Percentiles rank a stretch among this genome's conserved stretches.
phyloP scores from a whole-genome alignment of 1,140 invertebrate species.

The Ephestia elutella region DNA sequence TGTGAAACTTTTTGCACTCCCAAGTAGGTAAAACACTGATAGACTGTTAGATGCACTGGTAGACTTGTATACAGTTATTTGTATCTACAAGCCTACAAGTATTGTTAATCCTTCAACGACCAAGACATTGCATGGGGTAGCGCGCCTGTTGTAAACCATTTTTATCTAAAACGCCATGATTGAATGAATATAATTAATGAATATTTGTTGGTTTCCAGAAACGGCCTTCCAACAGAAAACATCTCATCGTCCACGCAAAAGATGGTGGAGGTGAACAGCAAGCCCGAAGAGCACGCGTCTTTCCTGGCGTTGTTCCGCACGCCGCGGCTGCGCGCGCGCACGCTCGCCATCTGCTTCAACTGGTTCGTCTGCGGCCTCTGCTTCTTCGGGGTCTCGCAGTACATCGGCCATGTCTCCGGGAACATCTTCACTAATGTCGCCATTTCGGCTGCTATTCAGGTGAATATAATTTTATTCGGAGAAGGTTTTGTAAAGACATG shows the following conservation, averaged over 20 bases:
- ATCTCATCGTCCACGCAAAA: constrained; percentile 67
- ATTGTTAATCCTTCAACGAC: too few species aligned
- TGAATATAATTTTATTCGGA: constrained; percentile 34
- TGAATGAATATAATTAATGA: too few species aligned
- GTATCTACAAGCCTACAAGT: too few species aligned
- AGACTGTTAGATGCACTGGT: too few species aligned
- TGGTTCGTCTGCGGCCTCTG: constrained; percentile 85
- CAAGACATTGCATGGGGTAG: too few species aligned
- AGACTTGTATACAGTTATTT: too few species aligned
- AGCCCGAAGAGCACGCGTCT: constrained; percentile 66
- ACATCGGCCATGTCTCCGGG: constrained; percentile 81
- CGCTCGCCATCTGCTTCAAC: constrained; percentile 80
- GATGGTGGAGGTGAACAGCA: constrained; percentile 36
- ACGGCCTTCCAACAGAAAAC: constrained; percentile 72
- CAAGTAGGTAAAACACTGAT: too few species aligned
- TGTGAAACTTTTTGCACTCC: too few species aligned
- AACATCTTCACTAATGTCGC: constrained; percentile 85
- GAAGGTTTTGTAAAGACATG: too few species aligned
- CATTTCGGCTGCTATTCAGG: constrained; percentile 78
- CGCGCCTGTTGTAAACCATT: too few species aligned
- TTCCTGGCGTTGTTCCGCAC: constrained; percentile 82
- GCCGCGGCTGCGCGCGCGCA: constrained; percentile 82
- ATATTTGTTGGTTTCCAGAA: constrained; percentile 44
- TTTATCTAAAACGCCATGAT: too few species aligned
- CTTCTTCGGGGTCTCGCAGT: constrained; percentile 85